Percentiles rank a stretch among this genome's conserved stretches.
Conservation (phyloP, 2,888 invertebrate genomes). For the Hirtodrosophila confusa region DNA sequence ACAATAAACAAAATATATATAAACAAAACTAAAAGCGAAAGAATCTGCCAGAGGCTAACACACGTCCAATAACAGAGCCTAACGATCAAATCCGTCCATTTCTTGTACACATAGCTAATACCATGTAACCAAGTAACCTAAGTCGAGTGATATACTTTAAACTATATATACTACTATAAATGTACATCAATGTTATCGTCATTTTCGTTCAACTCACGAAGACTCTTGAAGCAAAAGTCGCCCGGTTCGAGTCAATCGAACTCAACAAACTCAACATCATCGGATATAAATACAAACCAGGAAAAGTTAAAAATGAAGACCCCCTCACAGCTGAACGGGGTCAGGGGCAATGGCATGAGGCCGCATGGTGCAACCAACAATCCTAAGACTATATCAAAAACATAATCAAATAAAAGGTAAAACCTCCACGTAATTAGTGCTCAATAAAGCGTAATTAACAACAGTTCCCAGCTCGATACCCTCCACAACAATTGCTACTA, state of each 20-base stretch:
- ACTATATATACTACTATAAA: conserved; percentile 23
- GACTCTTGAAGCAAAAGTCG: conserved; percentile 70
- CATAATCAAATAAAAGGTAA: conserved; percentile 37
- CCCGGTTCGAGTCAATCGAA: conserved; percentile 69
- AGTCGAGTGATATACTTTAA: conserved; percentile 13
- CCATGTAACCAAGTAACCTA: conserved; percentile 19
- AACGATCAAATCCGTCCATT: conserved; percentile 43
- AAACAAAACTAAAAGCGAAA: not conserved
- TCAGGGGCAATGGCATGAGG: conserved; percentile 26
- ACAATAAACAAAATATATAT: not conserved
- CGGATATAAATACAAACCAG: conserved; percentile 55
- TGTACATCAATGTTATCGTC: conserved; percentile 35
- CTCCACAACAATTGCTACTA: conserved; percentile 20
- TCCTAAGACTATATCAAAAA: conserved; percentile 20
- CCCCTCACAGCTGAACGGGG: conserved; percentile 2
- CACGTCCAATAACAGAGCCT: conserved; percentile 3
- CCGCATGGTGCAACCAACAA: conserved; percentile 5
- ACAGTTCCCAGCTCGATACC: not conserved
- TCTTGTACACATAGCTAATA: conserved; percentile 28
- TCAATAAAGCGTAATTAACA: conserved; percentile 29
- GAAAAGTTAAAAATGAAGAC: conserved; percentile 69
- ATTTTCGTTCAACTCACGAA: conserved; percentile 52
- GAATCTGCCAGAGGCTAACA: conserved; percentile 32
- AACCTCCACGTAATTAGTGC: conserved; percentile 1
- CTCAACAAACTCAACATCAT: conserved; percentile 77